Evolutionary conservation across 2,797 vertebrate genomes (phyloP).

Genomic region (Danio tinwini): DNA sequence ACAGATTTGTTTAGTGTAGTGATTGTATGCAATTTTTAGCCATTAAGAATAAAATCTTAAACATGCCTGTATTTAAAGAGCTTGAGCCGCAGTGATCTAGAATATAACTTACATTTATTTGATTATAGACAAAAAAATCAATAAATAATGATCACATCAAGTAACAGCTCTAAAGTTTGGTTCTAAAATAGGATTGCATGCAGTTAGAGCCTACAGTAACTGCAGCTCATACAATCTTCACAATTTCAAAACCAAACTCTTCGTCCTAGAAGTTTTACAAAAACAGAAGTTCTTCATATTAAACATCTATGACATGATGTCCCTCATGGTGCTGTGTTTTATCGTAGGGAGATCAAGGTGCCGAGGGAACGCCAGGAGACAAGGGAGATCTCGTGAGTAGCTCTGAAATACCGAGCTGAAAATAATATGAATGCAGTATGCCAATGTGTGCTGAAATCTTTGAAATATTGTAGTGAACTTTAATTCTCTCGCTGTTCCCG

Average conservation of each 20-base stretch:
- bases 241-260: background rate
- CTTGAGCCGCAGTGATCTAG: background rate
- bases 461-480: background rate
- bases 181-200: too few species aligned
- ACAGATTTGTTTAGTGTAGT: too few species aligned
- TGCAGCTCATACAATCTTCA: background rate
- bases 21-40: too few species aligned
- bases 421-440: background rate
- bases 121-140: background rate
- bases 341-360: conserved; percentile 87
- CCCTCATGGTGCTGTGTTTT: conserved; percentile 36
- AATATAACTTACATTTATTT: background rate
- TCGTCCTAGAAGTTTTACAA: conserved; percentile 3
- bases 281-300: background rate
- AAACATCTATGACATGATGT: conserved; percentile 16
- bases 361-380: conserved; percentile 91
- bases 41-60: too few species aligned
- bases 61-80: too few species aligned
- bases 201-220: background rate
- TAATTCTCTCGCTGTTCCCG: conserved; percentile 30
- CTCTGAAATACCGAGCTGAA: background rate
- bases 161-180: too few species aligned
- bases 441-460: background rate
- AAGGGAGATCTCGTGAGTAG: conserved; percentile 90
- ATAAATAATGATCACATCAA: background rate